Evolutionary conservation across 2,113 vertebrate species (phyloP), one percentile per base, ranked within the genome.

Genomic region (Chaenogobius annularis): DNA sequence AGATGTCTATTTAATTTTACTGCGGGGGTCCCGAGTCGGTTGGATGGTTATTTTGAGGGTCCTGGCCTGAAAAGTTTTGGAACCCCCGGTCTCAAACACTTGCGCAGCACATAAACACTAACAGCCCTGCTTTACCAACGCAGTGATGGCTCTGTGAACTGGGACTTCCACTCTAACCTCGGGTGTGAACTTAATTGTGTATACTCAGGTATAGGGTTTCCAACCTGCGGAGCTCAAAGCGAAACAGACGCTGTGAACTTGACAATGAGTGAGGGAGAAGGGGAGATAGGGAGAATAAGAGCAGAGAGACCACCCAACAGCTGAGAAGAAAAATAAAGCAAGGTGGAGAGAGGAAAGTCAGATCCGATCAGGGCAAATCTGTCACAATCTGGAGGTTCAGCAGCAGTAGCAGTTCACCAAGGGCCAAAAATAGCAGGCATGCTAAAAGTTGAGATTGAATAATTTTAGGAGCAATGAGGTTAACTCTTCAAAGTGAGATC

Each of bases 121-220:
- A 55, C 66, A 80, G 75, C 58, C 66, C 76, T 84, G 59, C 64
- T 83, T 81, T 74, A 83, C 72, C 84, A 81, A 83, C 83, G 87
- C 73, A 56, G 26, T 31, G 26, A 83, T 81, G 77, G 77, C 83
- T 86, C 71, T 73, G 64, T 74, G 83, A 78, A 89, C 84, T 67
- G 72, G 72, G 74, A 80, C 83, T 90, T 90, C 85, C 79, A 86
- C 76, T 77, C 84, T 83, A 88, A 87, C 82, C 89, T 84, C 78
- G 77, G 84, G 81, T 87, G 88, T 91, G 86, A 91, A 92, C 87
- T 82, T 88, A 90, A 93, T 84, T 88, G 87, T 91, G 88, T 90
- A 88, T 84, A 88, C 81, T 90, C 74, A 75, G 83, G 88, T 86
- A 77, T 91, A 82, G 75, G 66, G 77, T 92, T 92, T 88, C 89